These are phyloP conservation scores for Saccostrea echinata DNA, from an alignment of 1,140 invertebrate species.

Conservation along the genomic window DNA sequence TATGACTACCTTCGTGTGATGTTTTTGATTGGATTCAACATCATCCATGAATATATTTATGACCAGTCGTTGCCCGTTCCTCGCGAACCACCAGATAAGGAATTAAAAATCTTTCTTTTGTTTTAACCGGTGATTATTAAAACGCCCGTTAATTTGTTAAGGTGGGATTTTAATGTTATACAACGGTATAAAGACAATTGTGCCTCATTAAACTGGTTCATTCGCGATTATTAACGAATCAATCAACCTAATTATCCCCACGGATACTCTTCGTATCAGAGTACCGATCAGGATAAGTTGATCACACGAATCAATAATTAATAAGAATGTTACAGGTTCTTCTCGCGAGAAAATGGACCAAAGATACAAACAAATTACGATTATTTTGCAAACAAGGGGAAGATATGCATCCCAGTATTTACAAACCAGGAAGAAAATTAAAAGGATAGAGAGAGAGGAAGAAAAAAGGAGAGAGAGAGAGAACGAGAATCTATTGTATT, in stretches of 20 bases:
- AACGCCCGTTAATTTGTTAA: slow-evolving; percentile 32
- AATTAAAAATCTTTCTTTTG: slow-evolving; percentile 16
- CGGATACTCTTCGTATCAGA: not conserved
- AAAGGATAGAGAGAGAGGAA: no score
- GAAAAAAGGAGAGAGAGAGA: no score
- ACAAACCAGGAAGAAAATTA: no score
- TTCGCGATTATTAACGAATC: slow-evolving; percentile 10
- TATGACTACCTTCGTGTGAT: slow-evolving; percentile 36
- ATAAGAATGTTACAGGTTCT: not conserved
- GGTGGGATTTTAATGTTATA: not conserved
- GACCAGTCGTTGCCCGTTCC: not conserved
- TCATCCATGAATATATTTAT: slow-evolving; percentile 35
- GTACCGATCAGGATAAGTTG: not conserved
- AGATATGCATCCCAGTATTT: no score
- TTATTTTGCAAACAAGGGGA: no score
- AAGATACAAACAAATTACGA: not conserved
- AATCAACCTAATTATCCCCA: not conserved
- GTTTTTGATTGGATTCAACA: slow-evolving; percentile 36
- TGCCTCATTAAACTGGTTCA: slow-evolving; percentile 7
- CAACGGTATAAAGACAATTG: not conserved
- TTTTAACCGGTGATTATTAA: slow-evolving; percentile 8
- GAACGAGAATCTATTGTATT: no score
- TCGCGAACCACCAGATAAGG: not conserved
- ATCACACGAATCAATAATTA: not conserved
- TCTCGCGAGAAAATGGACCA: not conserved